These are phyloP conservation scores for Julus scanicus DNA, from an alignment of 2,888 invertebrate species.

Conservation along the genomic window DNA sequence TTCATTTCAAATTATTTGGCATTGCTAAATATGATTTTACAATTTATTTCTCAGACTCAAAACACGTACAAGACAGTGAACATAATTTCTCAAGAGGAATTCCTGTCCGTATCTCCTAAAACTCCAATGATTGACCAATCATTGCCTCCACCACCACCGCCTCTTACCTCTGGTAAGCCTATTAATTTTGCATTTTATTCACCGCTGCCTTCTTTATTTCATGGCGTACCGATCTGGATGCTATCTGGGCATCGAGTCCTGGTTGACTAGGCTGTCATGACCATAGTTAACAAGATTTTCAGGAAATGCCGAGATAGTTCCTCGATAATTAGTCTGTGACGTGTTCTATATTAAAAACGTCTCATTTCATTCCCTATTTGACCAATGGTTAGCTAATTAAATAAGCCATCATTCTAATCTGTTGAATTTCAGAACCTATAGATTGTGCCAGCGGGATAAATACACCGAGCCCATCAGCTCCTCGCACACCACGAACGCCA, in stretches of 20 bases:
- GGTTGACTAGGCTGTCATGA: not conserved
- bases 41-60: constrained; percentile 57
- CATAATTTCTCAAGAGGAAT: constrained; percentile 87
- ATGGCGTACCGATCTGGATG: no score
- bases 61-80: constrained; percentile 77
- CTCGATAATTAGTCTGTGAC: no score
- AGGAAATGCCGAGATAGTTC: no score
- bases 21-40: not conserved
- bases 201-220: no score
- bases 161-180: constrained; percentile 53
- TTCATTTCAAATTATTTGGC: not conserved
- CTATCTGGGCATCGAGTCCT: not conserved
- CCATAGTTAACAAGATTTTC: no score
- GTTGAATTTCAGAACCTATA: constrained; percentile 20
- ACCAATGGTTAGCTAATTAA: no score
- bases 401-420: no score
- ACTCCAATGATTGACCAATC: constrained; percentile 71
- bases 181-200: not conserved
- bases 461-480: constrained; percentile 13
- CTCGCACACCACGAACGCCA: constrained; percentile 57
- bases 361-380: constrained; percentile 8
- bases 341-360: not conserved
- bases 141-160: constrained; percentile 63
- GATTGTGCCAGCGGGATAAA: not conserved
- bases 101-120: constrained; percentile 78